Evolutionary conservation across 2,113 vertebrate genomes (phyloP).

Genomic region (Chrysemys picta): DNA sequence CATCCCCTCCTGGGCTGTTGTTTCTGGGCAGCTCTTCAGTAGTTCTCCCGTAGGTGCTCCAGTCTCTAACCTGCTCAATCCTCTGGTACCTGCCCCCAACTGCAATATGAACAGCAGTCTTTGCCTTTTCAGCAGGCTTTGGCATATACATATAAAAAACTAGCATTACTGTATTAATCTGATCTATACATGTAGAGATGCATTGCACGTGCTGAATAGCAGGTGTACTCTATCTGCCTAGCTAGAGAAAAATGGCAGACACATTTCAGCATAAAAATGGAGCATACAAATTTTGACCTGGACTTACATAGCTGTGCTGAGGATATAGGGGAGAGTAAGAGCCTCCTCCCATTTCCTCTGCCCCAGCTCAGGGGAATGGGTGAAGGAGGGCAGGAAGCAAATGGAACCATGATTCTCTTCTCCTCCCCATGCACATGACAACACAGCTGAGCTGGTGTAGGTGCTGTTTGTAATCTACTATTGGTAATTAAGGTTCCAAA

Average conservation of each 20-base stretch:
- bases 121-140: background rate
- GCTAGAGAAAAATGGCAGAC: rapidly evolving
- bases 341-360: rapidly evolving
- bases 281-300: background rate
- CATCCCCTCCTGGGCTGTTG: background rate
- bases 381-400: background rate
- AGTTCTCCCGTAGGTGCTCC: background rate
- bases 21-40: background rate
- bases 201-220: background rate
- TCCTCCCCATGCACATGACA: background rate
- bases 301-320: background rate
- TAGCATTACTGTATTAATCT: slow-evolving; percentile 31
- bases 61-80: background rate
- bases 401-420: background rate
- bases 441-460: background rate
- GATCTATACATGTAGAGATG: background rate
- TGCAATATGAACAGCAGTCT: background rate
- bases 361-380: background rate
- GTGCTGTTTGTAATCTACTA: background rate
- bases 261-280: background rate
- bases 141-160: background rate
- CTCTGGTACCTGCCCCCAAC: background rate
- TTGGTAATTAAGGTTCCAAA: background rate
- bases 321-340: background rate
- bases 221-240: background rate